Evolutionary conservation across 2,888 invertebrate species (phyloP).

Genomic region (Diloba caeruleocephala): DNA sequence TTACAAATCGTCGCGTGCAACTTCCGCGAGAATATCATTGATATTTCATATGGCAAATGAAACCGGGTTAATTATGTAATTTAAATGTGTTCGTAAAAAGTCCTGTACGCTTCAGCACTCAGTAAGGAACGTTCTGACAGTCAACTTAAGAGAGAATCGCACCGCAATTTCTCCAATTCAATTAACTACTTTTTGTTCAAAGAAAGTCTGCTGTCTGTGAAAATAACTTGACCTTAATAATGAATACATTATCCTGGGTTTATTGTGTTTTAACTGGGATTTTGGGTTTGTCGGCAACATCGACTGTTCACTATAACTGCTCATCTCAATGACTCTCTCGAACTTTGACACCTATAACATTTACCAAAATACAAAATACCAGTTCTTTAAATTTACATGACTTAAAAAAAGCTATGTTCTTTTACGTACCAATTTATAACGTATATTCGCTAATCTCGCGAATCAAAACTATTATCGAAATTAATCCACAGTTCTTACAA

Average conservation of each 20-base stretch:
- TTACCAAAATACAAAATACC: constrained; percentile 1
- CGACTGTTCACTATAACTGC: constrained; percentile 2
- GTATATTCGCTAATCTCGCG: constrained; percentile 5
- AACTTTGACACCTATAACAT: constrained; percentile 23
- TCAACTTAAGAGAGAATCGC: constrained; percentile 19
- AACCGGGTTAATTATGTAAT: constrained; percentile 73
- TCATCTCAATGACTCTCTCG: constrained; percentile 13
- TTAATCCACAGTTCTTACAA: constrained; percentile 13
- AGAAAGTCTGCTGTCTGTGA: constrained; percentile 44
- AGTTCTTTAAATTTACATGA: not conserved
- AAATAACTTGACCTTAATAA: constrained; percentile 27
- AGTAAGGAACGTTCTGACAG: constrained; percentile 18
- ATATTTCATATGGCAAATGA: constrained; percentile 67
- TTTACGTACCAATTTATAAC: not conserved
- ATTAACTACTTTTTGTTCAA: constrained; percentile 40
- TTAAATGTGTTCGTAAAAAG: constrained; percentile 55
- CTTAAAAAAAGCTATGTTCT: not conserved
- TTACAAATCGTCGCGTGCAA: constrained; percentile 45
- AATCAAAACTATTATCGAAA: constrained; percentile 22
- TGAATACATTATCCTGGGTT: constrained; percentile 8
- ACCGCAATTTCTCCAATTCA: constrained; percentile 33
- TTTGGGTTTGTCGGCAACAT: constrained; percentile 24
- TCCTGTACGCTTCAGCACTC: constrained; percentile 37
- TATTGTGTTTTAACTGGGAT: constrained; percentile 21
- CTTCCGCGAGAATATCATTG: constrained; percentile 64